These are phyloP conservation scores for Threskiornis aethiopicus DNA, from an alignment of 2,797 vertebrate genomes.

Conservation along the genomic window DNA sequence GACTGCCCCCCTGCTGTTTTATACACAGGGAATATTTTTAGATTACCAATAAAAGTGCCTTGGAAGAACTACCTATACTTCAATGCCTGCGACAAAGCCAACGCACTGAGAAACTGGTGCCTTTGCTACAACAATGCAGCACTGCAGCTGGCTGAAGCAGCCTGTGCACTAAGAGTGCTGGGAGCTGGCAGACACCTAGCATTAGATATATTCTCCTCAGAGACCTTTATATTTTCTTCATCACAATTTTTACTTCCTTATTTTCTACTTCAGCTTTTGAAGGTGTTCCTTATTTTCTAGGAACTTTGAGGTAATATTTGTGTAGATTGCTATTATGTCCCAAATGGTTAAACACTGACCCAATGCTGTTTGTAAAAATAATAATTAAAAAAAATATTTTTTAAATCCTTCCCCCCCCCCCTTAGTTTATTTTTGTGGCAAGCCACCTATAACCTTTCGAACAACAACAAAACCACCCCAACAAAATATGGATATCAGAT, in stretches of 20 bases:
- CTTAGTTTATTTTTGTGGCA: neutral
- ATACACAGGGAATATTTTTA: neutral
- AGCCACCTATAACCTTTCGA: neutral
- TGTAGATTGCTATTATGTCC: neutral
- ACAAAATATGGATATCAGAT: neutral
- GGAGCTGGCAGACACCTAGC: neutral
- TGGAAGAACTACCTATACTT: neutral
- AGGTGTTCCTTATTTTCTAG: neutral
- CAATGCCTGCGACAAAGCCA: neutral
- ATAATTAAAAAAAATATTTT: no score
- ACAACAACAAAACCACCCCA: no score
- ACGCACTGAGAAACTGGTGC: neutral
- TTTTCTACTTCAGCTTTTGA: neutral
- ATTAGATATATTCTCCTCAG: neutral
- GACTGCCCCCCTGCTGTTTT: neutral
- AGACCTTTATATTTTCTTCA: neutral
- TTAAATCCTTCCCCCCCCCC: no score
- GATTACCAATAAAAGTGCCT: neutral
- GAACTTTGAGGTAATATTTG: neutral
- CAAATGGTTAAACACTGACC: neutral
- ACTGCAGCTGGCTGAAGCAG: neutral
- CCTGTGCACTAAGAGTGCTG: neutral
- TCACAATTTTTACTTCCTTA: neutral
- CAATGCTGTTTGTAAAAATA: neutral
- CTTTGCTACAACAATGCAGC: neutral